Percentiles rank a stretch among this genome's conserved stretches.
Conservation (phyloP, 2,888 invertebrate species). For the Hecatera dysodea region DNA sequence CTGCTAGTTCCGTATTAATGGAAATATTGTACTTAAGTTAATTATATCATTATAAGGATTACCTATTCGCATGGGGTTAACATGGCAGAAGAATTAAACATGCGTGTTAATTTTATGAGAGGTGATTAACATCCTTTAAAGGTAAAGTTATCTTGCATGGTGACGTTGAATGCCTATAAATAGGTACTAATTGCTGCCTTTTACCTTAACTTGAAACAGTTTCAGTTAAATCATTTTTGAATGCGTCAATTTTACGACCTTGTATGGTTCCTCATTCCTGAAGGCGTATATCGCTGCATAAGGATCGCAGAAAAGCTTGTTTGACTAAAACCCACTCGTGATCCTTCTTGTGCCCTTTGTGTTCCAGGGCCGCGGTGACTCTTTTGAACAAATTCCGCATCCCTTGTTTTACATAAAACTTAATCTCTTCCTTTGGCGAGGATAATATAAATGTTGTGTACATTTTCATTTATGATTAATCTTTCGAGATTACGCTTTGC, state of each 20-base stretch:
- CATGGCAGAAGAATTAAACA: neutral
- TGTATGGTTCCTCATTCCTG: slow-evolving; percentile 2
- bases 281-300: neutral
- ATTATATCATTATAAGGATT: slow-evolving; percentile 1
- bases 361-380: no score
- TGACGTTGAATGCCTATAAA: slow-evolving; percentile 24
- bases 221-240: neutral
- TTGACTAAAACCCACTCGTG: no score
- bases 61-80: slow-evolving; percentile 20
- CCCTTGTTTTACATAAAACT: no score
- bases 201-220: slow-evolving; percentile 19
- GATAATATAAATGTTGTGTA: no score
- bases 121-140: neutral
- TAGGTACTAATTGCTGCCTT: slow-evolving; percentile 21
- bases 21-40: slow-evolving; percentile 16
- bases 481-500: slow-evolving; percentile 11
- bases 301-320: neutral
- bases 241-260: slow-evolving; percentile 5
- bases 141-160: neutral
- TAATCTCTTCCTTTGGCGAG: no score
- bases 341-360: no score
- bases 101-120: neutral
- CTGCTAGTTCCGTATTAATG: slow-evolving; percentile 19
- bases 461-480: neutral
- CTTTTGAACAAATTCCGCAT: no score